Evolutionary conservation across 1,140 invertebrate species (phyloP).

Genomic region (Hyles euphorbiae): DNA sequence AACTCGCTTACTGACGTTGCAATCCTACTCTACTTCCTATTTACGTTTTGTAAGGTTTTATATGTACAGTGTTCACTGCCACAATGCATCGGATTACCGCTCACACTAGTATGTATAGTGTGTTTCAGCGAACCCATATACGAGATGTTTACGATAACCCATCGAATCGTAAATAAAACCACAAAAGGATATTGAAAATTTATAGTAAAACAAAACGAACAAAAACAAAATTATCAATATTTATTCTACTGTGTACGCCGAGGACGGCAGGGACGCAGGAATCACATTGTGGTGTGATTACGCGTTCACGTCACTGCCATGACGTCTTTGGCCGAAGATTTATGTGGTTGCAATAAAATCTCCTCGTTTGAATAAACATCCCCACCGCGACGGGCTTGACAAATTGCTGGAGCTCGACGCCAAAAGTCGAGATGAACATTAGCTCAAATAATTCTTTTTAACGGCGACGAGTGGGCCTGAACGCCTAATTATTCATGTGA

Average conservation of each 20-base stretch:
- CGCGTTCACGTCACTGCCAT: slow-evolving; percentile 47
- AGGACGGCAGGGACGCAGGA: slow-evolving; percentile 25
- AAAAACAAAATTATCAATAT: slow-evolving; percentile 4
- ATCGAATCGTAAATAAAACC: neutral
- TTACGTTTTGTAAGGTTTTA: slow-evolving; percentile 1
- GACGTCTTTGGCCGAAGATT: slow-evolving; percentile 46
- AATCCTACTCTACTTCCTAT: slow-evolving; percentile 37
- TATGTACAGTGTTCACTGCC: too few species aligned
- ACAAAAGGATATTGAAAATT: neutral
- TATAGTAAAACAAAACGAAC: neutral
- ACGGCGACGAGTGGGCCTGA: slow-evolving; percentile 35
- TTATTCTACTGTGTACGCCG: neutral
- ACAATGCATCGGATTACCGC: neutral
- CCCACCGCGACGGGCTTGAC: slow-evolving; percentile 42
- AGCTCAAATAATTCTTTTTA: slow-evolving; percentile 62
- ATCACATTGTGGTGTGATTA: slow-evolving; percentile 47
- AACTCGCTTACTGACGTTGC: slow-evolving; percentile 33
- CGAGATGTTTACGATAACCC: neutral
- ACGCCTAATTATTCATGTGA: slow-evolving; percentile 48
- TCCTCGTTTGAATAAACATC: slow-evolving; percentile 71
- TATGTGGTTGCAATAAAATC: slow-evolving; percentile 62
- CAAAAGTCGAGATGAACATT: slow-evolving; percentile 57
- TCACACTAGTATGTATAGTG: neutral
- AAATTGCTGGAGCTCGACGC: slow-evolving; percentile 52
- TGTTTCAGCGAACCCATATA: neutral